Percentiles rank a stretch among this genome's conserved stretches.
Conservation (phyloP, 2,113 vertebrate genomes). For the Grammomys dolichurus region DNA sequence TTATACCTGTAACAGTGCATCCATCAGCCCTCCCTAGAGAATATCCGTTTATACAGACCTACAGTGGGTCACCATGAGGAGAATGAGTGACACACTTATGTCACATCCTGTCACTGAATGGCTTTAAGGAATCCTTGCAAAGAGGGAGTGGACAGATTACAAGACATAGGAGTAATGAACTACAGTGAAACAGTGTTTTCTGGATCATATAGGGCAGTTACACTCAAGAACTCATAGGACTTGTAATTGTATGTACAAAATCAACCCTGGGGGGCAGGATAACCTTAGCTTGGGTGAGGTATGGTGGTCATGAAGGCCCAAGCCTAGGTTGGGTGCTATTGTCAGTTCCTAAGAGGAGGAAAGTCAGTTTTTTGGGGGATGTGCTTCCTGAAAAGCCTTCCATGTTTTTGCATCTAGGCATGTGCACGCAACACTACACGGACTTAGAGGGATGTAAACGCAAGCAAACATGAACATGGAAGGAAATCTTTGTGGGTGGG, state of each 20-base stretch:
- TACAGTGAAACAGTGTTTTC: neutral
- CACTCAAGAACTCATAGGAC: rapidly evolving
- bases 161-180: neutral
- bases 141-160: neutral
- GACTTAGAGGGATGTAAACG: too few relatives aligned
- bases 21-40: neutral
- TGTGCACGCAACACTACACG: too few relatives aligned
- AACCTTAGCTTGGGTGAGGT: neutral
- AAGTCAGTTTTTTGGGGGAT: neutral
- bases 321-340: neutral
- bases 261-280: too few relatives aligned
- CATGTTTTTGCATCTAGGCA: neutral
- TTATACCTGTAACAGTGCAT: neutral
- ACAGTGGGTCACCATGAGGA: neutral
- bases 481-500: neutral
- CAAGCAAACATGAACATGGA: neutral
- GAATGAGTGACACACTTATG: neutral
- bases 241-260: neutral
- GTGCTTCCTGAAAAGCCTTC: neutral
- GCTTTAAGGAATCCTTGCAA: neutral
- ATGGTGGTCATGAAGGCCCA: neutral
- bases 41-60: neutral
- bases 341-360: neutral
- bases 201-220: neutral
- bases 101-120: too few relatives aligned